Evolutionary conservation across 2,113 vertebrate genomes (phyloP), one percentile per base, ranked within the genome.

Genomic region (Hydropotes inermis): DNA sequence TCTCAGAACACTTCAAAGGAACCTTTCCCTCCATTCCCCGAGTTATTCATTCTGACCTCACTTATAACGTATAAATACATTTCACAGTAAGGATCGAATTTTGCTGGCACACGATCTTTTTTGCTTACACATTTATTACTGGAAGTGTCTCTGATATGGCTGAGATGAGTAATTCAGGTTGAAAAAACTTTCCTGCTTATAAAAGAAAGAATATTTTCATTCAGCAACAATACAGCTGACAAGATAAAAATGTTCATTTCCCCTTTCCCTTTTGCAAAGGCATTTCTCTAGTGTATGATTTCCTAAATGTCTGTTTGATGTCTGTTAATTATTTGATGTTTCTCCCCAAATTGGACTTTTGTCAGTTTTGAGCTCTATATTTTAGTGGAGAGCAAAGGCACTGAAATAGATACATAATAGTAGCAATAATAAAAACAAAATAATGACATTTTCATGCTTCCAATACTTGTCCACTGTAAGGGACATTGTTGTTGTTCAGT

Each of bases 1-100:
- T 79, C 88, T 91, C 92, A 61, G 43, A 97, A 67, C 27, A 96
- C 79, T 95, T 97, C 98, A 98, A 97, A 98, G 96, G 54, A 96
- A 93, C 64, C 61, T 54, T 89, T 84, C 50, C 23, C 45, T 94
- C 57, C 16, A 47, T 83, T 91, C 52, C 52, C 50, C 27, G 14
- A 27, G 39, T 95, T 54, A 55, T 93, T 94, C 84, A 8, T 93
- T 98, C 93, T 93, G 86, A 93, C 55, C 87, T 96, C 89, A 95
- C 43, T 79, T 86, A 90, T 14, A 57, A 55, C 58, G 67, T 89
- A 64, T 16, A 88, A 79, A 85, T 93, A 78, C 47, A 57, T 91
- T 92, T 95, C 64, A 95, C 97, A 85, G 33, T 70, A 64, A 94
- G 28, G 79, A 93, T 60, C 91, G 30, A 95, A 87, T 96, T 96